These are phyloP conservation scores for Macrosiphum euphorbiae DNA, from an alignment of 2,888 invertebrate species.

Conservation along the genomic window DNA sequence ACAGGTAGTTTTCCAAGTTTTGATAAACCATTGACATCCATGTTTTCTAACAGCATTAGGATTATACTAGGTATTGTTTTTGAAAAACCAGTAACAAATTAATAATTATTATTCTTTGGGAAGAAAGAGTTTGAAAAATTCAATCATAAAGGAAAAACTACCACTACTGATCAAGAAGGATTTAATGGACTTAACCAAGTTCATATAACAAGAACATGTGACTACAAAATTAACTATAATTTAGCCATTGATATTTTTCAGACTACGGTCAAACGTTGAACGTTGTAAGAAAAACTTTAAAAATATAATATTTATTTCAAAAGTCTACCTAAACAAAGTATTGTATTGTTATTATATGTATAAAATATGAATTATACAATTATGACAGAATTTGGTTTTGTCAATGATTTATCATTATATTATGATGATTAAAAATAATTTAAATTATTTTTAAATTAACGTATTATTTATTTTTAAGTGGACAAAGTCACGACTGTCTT, in stretches of 20 bases:
- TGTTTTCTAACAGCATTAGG: not conserved
- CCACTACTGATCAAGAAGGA: not conserved
- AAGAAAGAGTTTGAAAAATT: not conserved
- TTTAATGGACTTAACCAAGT: not conserved
- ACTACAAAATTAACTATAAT: not conserved
- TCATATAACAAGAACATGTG: not conserved
- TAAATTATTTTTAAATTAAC: too few relatives aligned
- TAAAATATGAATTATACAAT: not conserved
- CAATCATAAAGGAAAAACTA: not conserved
- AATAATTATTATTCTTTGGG: not conserved
- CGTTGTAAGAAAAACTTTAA: not conserved
- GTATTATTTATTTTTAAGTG: not conserved
- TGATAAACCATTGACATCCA: not conserved
- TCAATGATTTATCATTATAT: not conserved
- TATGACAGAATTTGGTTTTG: not conserved
- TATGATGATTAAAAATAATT: not conserved
- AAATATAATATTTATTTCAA: not conserved
- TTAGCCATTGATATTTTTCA: not conserved
- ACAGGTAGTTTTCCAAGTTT: not conserved
- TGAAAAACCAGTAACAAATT: not conserved
- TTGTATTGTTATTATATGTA: not conserved
- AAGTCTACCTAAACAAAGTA: not conserved
- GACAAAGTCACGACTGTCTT: not conserved
- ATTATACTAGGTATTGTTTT: not conserved
- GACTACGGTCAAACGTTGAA: not conserved